Evolutionary conservation across 2,888 invertebrate genomes (phyloP).

Genomic region (Latrodectus hesperus): DNA sequence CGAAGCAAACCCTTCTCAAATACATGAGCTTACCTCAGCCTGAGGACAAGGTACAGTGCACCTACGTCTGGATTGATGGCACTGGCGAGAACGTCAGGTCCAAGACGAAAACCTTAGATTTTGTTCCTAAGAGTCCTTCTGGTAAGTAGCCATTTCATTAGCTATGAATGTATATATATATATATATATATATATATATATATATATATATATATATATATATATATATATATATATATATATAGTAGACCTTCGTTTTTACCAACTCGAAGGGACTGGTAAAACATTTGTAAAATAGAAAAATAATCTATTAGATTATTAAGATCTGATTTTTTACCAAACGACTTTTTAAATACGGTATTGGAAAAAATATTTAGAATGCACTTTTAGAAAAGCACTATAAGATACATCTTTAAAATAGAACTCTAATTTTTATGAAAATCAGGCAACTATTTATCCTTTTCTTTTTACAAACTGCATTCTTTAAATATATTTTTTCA

Average conservation of each 20-base stretch:
- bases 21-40: constrained; percentile 87
- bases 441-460: too few relatives aligned
- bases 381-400: too few relatives aligned
- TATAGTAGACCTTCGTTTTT: background rate
- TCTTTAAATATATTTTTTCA: too few relatives aligned
- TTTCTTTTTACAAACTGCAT: too few relatives aligned
- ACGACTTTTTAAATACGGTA: too few relatives aligned
- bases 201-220: background rate
- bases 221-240: background rate
- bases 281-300: background rate
- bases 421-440: too few relatives aligned
- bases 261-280: background rate
- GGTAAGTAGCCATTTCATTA: constrained; percentile 70
- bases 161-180: background rate
- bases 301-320: too few relatives aligned
- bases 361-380: too few relatives aligned
- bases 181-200: too few relatives aligned
- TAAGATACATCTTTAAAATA: too few relatives aligned
- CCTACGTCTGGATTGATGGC: constrained; percentile 96
- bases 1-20: constrained; percentile 69
- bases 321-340: too few relatives aligned
- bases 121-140: constrained; percentile 83
- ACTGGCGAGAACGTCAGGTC: constrained; percentile 89
- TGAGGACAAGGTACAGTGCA: constrained; percentile 85
- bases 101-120: constrained; percentile 90